phyloP scores from a whole-genome alignment of 2,888 invertebrate genomes.

The Drosophila buzzatii region DNA sequence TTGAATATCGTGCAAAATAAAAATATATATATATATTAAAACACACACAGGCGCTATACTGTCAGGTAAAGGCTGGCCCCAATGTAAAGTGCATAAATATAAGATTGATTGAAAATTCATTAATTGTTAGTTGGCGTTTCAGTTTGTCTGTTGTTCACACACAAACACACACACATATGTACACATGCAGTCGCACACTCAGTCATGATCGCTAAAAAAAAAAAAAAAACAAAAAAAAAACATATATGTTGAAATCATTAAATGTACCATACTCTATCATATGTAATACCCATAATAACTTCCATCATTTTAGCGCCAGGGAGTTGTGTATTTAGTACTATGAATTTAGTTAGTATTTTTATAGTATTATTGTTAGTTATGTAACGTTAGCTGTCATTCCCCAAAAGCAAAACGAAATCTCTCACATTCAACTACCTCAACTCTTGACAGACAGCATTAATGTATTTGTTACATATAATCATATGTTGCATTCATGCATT shows the following conservation, averaged over 20 bases:
- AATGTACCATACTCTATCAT: conserved; percentile 22
- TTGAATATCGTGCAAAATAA: conserved; percentile 31
- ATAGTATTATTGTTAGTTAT: conserved; percentile 64
- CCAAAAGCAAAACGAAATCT: neutral
- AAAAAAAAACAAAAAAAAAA: conserved; percentile 17
- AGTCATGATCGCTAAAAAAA: conserved; percentile 20
- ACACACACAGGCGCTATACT: conserved; percentile 84
- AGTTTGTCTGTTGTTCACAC: conserved; percentile 72
- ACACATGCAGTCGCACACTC: conserved; percentile 21
- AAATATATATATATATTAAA: conserved; percentile 6
- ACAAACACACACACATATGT: conserved; percentile 11
- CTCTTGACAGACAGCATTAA: neutral
- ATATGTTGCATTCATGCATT: neutral
- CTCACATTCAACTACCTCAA: conserved; percentile 1
- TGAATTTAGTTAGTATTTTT: conserved; percentile 31
- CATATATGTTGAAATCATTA: conserved; percentile 34
- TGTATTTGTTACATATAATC: conserved; percentile 27
- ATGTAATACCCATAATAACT: conserved; percentile 9
- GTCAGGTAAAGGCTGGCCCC: conserved; percentile 84
- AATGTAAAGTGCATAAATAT: conserved; percentile 60
- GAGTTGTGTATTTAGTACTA: conserved; percentile 23
- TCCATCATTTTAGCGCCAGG: conserved; percentile 19
- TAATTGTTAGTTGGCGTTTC: conserved; percentile 76
- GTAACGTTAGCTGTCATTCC: conserved; percentile 47
- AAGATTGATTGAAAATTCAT: conserved; percentile 65